Evolutionary conservation across 2,113 vertebrate species (phyloP).

Genomic region (Festucalex cinctus): DNA sequence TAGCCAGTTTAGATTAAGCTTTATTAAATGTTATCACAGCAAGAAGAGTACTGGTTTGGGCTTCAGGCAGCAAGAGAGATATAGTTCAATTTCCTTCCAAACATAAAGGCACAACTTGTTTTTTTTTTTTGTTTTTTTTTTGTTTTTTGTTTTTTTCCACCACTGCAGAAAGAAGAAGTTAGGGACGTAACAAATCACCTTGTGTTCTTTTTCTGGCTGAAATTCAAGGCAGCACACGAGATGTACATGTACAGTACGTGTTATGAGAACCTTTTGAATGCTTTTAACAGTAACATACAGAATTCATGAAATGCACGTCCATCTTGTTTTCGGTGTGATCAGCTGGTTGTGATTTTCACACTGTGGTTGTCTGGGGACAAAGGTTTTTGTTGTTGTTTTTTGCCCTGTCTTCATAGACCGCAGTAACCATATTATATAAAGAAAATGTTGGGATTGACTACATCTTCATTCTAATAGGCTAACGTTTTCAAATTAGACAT

Average conservation of each 20-base stretch:
- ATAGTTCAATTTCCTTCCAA: too few species aligned
- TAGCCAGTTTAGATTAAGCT: too few species aligned
- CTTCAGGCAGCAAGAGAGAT: too few species aligned
- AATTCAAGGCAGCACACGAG: background rate
- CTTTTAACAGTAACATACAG: background rate
- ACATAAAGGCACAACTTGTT: too few species aligned
- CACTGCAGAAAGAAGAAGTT: too few species aligned
- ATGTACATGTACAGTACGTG: background rate
- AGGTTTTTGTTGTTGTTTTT: conserved; percentile 1
- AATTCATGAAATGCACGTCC: background rate
- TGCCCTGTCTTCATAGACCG: conserved; percentile 49
- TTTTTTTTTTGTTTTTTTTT: too few species aligned
- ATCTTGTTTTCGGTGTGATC: conserved; percentile 21
- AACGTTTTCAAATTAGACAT: background rate
- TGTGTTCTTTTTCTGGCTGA: too few species aligned
- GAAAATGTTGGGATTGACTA: background rate
- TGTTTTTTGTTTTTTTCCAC: too few species aligned
- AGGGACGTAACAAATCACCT: too few species aligned
- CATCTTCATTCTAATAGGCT: background rate
- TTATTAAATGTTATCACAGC: too few species aligned
- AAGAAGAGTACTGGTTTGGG: too few species aligned
- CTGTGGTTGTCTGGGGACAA: conserved; percentile 41
- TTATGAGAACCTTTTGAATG: too few species aligned
- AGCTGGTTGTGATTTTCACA: conserved; percentile 33
- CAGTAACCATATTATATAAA: conserved; percentile 30